A percentile compares a stretch with the other conserved stretches of the same genome.
These are phyloP conservation scores for Lordiphosa fenestrarum DNA, from an alignment of 2,888 invertebrate species.

Conservation along the genomic window DNA sequence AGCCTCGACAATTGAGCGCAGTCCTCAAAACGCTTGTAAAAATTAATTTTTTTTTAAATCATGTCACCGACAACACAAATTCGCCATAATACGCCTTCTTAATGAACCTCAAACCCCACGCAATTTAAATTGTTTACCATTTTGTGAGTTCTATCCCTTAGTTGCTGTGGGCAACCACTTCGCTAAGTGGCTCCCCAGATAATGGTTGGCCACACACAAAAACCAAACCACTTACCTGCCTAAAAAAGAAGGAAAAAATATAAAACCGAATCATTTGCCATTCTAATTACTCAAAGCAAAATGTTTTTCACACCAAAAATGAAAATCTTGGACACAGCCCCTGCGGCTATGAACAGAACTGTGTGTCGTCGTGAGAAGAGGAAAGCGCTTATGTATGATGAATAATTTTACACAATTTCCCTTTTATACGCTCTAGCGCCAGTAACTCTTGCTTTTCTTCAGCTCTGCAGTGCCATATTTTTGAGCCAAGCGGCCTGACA, in stretches of 20 bases:
- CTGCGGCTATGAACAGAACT: slow-evolving; percentile 16
- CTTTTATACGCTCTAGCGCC: slow-evolving; percentile 26
- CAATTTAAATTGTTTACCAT: too few species aligned
- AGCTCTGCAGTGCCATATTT: slow-evolving; percentile 39
- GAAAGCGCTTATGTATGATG: slow-evolving; percentile 49
- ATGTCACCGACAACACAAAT: too few species aligned
- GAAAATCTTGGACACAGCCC: slow-evolving; percentile 10
- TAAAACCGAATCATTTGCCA: slow-evolving; percentile 28
- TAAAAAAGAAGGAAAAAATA: slow-evolving; percentile 9
- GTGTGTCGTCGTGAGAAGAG: slow-evolving; percentile 8
- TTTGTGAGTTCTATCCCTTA: slow-evolving; percentile 2
- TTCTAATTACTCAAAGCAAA: slow-evolving; percentile 13
- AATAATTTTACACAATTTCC: slow-evolving; percentile 64
- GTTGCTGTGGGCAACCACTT: slow-evolving; percentile 7
- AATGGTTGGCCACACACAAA: slow-evolving; percentile 6
- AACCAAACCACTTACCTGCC: neutral
- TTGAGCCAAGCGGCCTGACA: slow-evolving; percentile 20
- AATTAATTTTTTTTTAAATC: too few species aligned
- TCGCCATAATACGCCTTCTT: too few species aligned
- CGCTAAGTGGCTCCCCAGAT: slow-evolving; percentile 2
- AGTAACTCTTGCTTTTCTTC: slow-evolving; percentile 40
- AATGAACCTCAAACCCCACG: too few species aligned
- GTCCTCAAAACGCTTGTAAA: too few species aligned
- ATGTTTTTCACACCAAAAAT: slow-evolving; percentile 12
- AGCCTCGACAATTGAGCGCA: too few species aligned